These are phyloP conservation scores for Siniperca chuatsi DNA, from an alignment of 2,113 vertebrate species.

Conservation along the genomic window DNA sequence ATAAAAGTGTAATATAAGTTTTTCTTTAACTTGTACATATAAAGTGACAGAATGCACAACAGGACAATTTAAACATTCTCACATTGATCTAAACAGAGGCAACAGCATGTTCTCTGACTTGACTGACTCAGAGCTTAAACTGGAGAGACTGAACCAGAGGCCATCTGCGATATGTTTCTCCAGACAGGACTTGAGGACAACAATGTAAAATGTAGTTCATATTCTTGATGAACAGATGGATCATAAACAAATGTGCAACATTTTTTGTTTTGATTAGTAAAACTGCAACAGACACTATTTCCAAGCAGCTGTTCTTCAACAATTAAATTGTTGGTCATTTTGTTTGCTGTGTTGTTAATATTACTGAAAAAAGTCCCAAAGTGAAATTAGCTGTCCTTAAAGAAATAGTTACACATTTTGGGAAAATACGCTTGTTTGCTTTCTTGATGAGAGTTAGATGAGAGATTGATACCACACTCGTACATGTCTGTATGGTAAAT, in stretches of 20 bases:
- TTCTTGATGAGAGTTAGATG: background rate
- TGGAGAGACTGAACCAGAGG: background rate
- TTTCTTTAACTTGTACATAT: constrained; percentile 2
- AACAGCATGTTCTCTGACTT: constrained; percentile 6
- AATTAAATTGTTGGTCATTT: background rate
- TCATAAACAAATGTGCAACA: constrained; percentile 15
- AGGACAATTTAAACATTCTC: background rate
- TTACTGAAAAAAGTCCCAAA: background rate
- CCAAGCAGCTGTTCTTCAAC: constrained; percentile 10
- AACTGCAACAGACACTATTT: background rate
- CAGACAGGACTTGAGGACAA: background rate
- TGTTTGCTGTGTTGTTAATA: constrained; percentile 6
- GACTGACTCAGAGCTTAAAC: background rate
- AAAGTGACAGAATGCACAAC: constrained; percentile 7
- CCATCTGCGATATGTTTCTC: background rate
- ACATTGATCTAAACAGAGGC: background rate
- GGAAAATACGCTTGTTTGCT: background rate
- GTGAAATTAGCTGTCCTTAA: background rate
- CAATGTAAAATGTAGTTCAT: constrained; percentile 8
- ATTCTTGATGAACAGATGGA: constrained; percentile 25
- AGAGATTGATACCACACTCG: background rate
- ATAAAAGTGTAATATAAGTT: background rate
- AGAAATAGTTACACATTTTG: background rate
- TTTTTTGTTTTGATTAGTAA: constrained; percentile 11
- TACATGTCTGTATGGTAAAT: background rate